These are phyloP conservation scores for Xenus cinereus DNA, from an alignment of 2,113 vertebrate species.

Conservation along the genomic window DNA sequence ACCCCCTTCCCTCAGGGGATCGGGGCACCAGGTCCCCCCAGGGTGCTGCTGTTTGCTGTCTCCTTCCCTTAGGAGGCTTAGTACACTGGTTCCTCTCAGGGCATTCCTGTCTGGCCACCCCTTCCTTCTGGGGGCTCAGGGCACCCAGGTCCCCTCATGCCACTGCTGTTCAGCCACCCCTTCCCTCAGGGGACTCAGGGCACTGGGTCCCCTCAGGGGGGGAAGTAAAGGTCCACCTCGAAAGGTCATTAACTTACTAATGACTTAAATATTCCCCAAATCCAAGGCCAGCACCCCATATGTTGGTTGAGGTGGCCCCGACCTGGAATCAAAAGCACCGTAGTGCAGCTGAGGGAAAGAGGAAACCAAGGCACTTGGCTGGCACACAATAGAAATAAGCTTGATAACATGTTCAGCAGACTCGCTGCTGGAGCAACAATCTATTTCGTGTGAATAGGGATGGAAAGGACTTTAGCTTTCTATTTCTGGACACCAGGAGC, in stretches of 20 bases:
- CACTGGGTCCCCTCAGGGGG: background rate
- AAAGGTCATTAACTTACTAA: background rate
- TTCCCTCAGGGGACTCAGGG: background rate
- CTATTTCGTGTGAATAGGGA: background rate
- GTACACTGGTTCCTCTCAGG: background rate
- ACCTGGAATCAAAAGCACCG: background rate
- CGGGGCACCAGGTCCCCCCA: background rate
- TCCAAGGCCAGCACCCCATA: rapidly evolving
- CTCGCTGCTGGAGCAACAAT: background rate
- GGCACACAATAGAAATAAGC: background rate
- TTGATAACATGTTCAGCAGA: background rate
- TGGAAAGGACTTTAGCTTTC: background rate
- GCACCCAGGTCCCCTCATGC: background rate
- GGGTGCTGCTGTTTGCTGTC: background rate
- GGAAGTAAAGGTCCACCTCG: rapidly evolving
- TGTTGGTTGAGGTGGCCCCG: background rate
- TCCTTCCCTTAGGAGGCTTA: too few species aligned
- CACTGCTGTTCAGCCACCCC: background rate
- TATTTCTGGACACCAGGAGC: background rate
- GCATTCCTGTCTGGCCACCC: background rate
- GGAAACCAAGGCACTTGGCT: rapidly evolving
- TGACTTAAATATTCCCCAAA: background rate
- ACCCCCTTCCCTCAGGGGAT: background rate
- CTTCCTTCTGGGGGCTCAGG: background rate
- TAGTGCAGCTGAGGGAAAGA: background rate